Evolutionary conservation across 2,797 vertebrate genomes (phyloP), one percentile per base, ranked within the genome.

Genomic region (Eurystomus glaucurus): DNA sequence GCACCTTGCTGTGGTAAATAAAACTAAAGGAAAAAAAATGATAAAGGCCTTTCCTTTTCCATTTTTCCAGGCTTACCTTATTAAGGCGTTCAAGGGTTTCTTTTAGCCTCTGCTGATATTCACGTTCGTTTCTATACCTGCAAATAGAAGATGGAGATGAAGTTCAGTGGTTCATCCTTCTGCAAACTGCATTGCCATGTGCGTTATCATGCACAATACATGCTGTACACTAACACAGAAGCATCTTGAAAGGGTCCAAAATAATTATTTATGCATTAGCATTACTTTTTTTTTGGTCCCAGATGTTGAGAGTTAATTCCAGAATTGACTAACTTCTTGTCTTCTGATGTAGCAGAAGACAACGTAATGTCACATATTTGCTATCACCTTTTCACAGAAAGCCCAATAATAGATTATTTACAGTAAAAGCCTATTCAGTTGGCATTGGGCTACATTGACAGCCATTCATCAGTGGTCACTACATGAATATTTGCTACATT

Each of bases 81-180:
- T 99, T 99, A 75, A 99, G 98, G n/a, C 99, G 98, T 74, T 99
- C 99, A 96, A 99, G 98, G 28, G 98, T 99, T 41, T 98, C 97
- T 90, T 99, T 98, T 4, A 99, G 98, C 88, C 98, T 98, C 85
- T 99, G 98, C 85, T 99, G 99, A 96, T 98, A 99, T 57, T 99
- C 99, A 96, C 99, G 99, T 97, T 99, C 99, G 48, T 99, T 99
- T 98, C 98, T 99, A 69, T 99, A 99, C 97, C 99, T 99, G 97
- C 43, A 96, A 98, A 72, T 2, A 57, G 43, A 62, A 90, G 61
- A 97, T 91, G 17, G 80, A 91, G 48, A 64, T 26, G 58, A 51
- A 90, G 37, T 61, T 55, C 65, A 91, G 19, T 2, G 4, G 31
- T 61, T 88, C 69, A 41, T 58, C 35, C 21, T 55, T 58, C 82